Percentiles rank a stretch among this genome's conserved stretches.
These are phyloP conservation scores for Caiman crocodilus DNA, from an alignment of 2,797 vertebrate genomes.

Conservation along the genomic window DNA sequence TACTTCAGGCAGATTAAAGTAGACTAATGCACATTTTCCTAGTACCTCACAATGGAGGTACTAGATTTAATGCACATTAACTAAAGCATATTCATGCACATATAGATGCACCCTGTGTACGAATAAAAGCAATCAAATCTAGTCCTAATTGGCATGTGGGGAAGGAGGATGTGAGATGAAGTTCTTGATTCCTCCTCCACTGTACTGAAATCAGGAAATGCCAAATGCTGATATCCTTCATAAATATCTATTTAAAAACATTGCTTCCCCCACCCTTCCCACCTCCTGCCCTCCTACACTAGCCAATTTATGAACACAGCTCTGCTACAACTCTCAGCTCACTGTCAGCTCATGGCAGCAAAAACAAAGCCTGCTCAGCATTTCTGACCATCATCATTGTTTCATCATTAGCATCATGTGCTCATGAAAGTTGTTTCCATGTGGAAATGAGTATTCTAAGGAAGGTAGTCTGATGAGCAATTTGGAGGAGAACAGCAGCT, in stretches of 20 bases:
- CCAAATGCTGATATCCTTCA: constrained; percentile 55
- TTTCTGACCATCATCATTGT: constrained; percentile 54
- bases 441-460: neutral
- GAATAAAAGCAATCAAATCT: neutral
- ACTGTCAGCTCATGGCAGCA: neutral
- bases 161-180: constrained; percentile 17
- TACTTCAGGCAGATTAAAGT: too few species aligned
- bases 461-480: constrained; percentile 34
- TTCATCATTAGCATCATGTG: constrained; percentile 12
- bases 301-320: constrained; percentile 9
- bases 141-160: constrained; percentile 24
- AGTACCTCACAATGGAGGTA: too few species aligned
- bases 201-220: constrained; percentile 62
- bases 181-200: constrained; percentile 63
- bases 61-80: too few species aligned
- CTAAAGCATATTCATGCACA: too few species aligned
- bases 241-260: constrained; percentile 61
- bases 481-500: constrained; percentile 58
- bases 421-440: constrained; percentile 11
- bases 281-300: constrained; percentile 12
- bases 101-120: too few species aligned
- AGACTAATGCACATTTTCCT: too few species aligned
- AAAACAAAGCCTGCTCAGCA: constrained; percentile 13
- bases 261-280: constrained; percentile 43
- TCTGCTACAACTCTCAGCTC: constrained; percentile 19